Conservation (phyloP, 2,888 invertebrate species). For the Conops quadrifasciatus region DNA sequence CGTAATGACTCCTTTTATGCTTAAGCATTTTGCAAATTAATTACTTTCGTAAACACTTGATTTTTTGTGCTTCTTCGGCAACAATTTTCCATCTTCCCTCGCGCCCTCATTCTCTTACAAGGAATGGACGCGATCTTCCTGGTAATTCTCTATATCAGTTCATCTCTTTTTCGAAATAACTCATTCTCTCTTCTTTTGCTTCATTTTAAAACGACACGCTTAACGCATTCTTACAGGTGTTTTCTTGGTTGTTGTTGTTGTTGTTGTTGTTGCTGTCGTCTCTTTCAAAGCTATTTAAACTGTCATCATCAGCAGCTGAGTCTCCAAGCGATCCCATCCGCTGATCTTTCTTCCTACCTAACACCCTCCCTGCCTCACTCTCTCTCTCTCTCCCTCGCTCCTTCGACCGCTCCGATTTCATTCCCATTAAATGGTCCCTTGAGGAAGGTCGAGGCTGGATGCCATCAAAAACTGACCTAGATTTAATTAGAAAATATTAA, state of each 20-base stretch:
- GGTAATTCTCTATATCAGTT: too few relatives aligned
- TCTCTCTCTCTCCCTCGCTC: neutral
- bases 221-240: neutral
- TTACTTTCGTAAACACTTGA: neutral
- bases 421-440: conserved; percentile 5
- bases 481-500: conserved; percentile 31
- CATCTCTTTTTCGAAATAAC: too few relatives aligned
- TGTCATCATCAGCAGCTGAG: neutral
- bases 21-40: conserved; percentile 14
- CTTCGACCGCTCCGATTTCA: neutral
- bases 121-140: too few relatives aligned
- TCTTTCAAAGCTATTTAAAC: neutral
- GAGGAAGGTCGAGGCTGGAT: conserved; percentile 15
- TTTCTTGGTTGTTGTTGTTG: neutral
- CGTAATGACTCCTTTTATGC: neutral
- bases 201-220: neutral
- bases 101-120: too few relatives aligned
- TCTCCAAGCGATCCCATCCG: neutral
- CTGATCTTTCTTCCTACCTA: too few relatives aligned
- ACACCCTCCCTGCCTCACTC: too few relatives aligned
- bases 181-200: too few relatives aligned
- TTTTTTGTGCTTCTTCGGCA: neutral
- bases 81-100: neutral
- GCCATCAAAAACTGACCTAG: conserved; percentile 16
- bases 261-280: neutral